Percentiles rank a stretch among this genome's conserved stretches.
Evolutionary conservation across 2,113 vertebrate species (phyloP).

Genomic region (Sarotherodon lohbergeri): DNA sequence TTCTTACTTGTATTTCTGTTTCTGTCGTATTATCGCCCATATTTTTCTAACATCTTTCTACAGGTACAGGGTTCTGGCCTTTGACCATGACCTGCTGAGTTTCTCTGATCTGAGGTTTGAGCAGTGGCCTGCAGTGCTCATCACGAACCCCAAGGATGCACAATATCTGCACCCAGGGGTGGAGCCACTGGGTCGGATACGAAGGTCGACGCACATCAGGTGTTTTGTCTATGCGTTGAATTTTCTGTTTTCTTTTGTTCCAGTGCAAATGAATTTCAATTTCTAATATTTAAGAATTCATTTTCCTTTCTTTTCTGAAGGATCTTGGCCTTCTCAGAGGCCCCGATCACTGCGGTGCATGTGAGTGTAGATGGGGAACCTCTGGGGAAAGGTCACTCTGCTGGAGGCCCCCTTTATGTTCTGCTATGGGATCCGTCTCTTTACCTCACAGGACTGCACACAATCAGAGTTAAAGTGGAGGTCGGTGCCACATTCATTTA

Average conservation of each 20-base stretch:
- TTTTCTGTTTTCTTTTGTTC: neutral
- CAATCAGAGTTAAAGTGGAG: slow-evolving; percentile 83
- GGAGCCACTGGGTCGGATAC: slow-evolving; percentile 84
- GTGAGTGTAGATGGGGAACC: slow-evolving; percentile 79
- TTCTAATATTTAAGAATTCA: neutral
- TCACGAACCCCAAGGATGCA: slow-evolving; percentile 93
- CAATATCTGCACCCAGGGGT: slow-evolving; percentile 83
- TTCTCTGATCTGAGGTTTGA: slow-evolving; percentile 88
- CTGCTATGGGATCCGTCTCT: slow-evolving; percentile 83
- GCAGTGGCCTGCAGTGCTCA: slow-evolving; percentile 88
- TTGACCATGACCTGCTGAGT: slow-evolving; percentile 94
- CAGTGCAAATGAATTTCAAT: neutral
- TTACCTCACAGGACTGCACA: slow-evolving; percentile 83
- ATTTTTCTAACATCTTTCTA: neutral
- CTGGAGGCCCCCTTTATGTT: slow-evolving; percentile 85
- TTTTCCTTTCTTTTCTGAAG: slow-evolving; percentile 53
- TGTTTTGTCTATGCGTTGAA: slow-evolving; percentile 56
- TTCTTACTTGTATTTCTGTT: neutral
- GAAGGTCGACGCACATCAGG: slow-evolving; percentile 91
- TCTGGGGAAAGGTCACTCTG: slow-evolving; percentile 74
- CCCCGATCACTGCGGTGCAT: slow-evolving; percentile 76
- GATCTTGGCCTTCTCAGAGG: slow-evolving; percentile 88
- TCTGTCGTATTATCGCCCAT: neutral
- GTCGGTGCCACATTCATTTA: slow-evolving; percentile 59
- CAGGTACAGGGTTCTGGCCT: slow-evolving; percentile 89